Percentiles rank a stretch among this genome's conserved stretches.
Evolutionary conservation across 2,888 invertebrate genomes (phyloP).

Genomic region (Minunthozetes semirufus): DNA sequence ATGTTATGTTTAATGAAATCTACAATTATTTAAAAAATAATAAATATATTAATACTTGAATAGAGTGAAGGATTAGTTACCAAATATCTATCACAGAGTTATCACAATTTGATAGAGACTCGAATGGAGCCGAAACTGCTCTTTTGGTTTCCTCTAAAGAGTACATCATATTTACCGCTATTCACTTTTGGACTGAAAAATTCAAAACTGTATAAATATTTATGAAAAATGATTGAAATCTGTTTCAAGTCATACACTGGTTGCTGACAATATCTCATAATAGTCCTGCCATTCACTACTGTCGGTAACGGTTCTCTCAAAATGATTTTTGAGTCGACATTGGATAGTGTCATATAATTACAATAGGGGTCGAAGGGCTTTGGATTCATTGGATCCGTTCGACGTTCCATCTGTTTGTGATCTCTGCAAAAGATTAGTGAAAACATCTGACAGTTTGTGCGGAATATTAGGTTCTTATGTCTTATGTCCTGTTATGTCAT

Average conservation of each 20-base stretch:
- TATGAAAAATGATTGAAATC: neutral
- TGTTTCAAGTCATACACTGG: neutral
- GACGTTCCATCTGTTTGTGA: neutral
- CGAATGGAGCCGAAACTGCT: slow-evolving; percentile 30
- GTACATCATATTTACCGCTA: slow-evolving; percentile 21
- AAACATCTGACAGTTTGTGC: neutral
- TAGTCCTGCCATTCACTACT: slow-evolving; percentile 1
- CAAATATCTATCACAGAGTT: neutral
- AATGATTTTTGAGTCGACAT: slow-evolving; percentile 19
- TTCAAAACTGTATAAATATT: neutral
- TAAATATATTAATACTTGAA: too few species aligned
- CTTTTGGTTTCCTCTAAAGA: slow-evolving; percentile 26
- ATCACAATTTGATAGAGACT: neutral
- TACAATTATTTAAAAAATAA: too few species aligned
- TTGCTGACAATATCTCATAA: slow-evolving; percentile 18
- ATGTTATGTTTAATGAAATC: too few species aligned
- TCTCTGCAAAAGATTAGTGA: slow-evolving; percentile 3
- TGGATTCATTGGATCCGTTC: slow-evolving; percentile 13
- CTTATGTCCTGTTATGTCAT: neutral
- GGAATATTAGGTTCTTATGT: neutral
- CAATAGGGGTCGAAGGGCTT: slow-evolving; percentile 4
- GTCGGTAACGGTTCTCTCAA: slow-evolving; percentile 13
- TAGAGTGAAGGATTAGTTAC: too few species aligned
- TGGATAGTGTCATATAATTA: slow-evolving; percentile 4
- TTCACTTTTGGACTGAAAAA: slow-evolving; percentile 19